Percentiles rank a stretch among this genome's conserved stretches.
Evolutionary conservation across 1,140 invertebrate species (phyloP).

Genomic region (Zaprionus nigranus): DNA sequence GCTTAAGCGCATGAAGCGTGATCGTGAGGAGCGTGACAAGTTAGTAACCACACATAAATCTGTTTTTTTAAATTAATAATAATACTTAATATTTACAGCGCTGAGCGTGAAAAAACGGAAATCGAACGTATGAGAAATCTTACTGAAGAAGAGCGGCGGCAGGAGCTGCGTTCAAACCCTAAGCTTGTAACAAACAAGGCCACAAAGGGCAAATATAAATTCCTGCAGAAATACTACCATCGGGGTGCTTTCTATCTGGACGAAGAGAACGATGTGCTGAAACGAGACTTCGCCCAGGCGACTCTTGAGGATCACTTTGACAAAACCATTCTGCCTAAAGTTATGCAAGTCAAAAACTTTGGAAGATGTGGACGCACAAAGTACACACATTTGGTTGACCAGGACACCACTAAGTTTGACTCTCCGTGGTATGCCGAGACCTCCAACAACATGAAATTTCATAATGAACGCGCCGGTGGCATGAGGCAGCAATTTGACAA

Average conservation of each 20-base stretch:
- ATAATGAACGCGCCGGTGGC: slow-evolving; percentile 96
- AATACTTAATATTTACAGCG: slow-evolving; percentile 81
- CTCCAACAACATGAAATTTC: slow-evolving; percentile 93
- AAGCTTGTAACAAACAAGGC: slow-evolving; percentile 97
- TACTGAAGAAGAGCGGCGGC: slow-evolving; percentile 97
- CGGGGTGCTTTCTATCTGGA: slow-evolving; percentile 99
- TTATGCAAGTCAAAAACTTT: slow-evolving; percentile 99
- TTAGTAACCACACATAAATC: slow-evolving; percentile 85
- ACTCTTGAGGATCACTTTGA: slow-evolving; percentile 99
- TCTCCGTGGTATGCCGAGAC: slow-evolving; percentile 98
- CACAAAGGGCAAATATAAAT: slow-evolving; percentile 99
- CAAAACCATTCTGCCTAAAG: slow-evolving; percentile 99
- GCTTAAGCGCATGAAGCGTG: slow-evolving; percentile 97
- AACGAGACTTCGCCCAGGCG: slow-evolving; percentile 97
- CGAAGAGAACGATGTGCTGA: slow-evolving; percentile 96
- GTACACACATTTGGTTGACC: slow-evolving; percentile 99
- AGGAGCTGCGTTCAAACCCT: slow-evolving; percentile 96
- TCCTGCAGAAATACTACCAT: slow-evolving; percentile 99
- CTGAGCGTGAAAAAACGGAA: slow-evolving; percentile 94
- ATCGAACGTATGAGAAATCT: slow-evolving; percentile 96
- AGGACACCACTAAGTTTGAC: slow-evolving; percentile 99
- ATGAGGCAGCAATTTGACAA: slow-evolving; percentile 97
- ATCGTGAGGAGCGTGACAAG: slow-evolving; percentile 97
- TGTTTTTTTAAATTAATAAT: background rate
- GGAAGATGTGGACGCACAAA: slow-evolving; percentile 99